Evolutionary conservation across 2,888 invertebrate genomes (phyloP).

Genomic region (Argyresthia goedartella): DNA sequence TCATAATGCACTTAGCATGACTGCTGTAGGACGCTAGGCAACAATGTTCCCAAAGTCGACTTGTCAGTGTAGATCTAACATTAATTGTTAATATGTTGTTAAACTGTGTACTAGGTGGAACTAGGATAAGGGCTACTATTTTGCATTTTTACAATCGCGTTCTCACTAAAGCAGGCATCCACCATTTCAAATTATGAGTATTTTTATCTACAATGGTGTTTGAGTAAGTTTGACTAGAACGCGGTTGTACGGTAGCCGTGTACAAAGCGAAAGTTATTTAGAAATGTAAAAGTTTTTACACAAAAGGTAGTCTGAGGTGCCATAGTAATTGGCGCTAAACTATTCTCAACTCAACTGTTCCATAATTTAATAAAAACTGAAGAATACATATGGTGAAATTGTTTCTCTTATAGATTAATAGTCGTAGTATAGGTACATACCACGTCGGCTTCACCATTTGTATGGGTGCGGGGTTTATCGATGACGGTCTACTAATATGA

Average conservation of each 20-base stretch:
- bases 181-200: no score
- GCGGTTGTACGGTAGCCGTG: conserved; percentile 32
- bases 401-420: conserved; percentile 4
- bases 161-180: no score
- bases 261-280: conserved; percentile 35
- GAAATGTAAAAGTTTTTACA: conserved; percentile 49
- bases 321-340: conserved; percentile 43
- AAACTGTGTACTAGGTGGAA: conserved; percentile 17
- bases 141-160: conserved; percentile 19
- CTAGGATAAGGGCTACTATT: conserved; percentile 9
- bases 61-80: conserved; percentile 6
- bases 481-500: no score
- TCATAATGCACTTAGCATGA: background rate
- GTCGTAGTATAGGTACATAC: no score
- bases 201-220: no score
- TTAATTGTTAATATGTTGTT: conserved; percentile 26
- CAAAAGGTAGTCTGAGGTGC: conserved; percentile 40
- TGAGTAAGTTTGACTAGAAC: no score
- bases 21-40: background rate
- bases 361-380: conserved; percentile 43
- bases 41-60: conserved; percentile 6
- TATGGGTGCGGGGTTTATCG: no score
- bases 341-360: conserved; percentile 54
- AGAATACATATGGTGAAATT: conserved; percentile 13
- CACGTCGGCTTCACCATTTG: no score